phyloP scores from a whole-genome alignment of 2,113 vertebrate genomes.

The Pavo muticus region DNA sequence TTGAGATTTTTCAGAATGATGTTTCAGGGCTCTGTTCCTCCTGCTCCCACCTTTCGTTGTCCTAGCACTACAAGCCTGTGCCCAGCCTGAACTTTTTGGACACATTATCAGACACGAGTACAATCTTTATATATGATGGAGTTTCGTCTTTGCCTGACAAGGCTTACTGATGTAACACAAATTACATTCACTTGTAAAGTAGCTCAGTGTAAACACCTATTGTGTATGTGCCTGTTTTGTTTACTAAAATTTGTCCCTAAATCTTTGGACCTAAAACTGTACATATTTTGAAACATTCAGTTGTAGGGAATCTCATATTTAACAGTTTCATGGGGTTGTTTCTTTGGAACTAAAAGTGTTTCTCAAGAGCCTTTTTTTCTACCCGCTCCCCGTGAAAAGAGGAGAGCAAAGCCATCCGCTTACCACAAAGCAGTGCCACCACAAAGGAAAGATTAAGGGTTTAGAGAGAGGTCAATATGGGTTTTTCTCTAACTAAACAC shows the following conservation, averaged over 20 bases:
- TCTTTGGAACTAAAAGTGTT: conserved; percentile 87
- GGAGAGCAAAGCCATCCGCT: conserved; percentile 84
- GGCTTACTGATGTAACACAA: conserved; percentile 38
- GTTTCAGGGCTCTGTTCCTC: neutral
- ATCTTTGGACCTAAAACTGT: conserved; percentile 72
- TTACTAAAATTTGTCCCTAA: conserved; percentile 70
- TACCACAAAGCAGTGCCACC: conserved; percentile 87
- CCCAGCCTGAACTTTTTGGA: neutral
- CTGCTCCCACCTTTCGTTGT: neutral
- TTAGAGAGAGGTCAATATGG: conserved; percentile 89
- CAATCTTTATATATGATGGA: neutral
- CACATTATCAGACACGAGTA: neutral
- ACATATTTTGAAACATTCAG: conserved; percentile 77
- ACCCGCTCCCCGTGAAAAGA: conserved; percentile 80
- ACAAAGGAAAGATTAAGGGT: conserved; percentile 91
- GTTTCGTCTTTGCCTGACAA: neutral
- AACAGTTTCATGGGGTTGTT: conserved; percentile 86
- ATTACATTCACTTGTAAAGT: conserved; percentile 11
- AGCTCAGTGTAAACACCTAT: conserved; percentile 29
- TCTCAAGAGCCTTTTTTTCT: conserved; percentile 84
- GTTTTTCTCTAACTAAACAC: conserved; percentile 92
- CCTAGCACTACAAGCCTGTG: neutral
- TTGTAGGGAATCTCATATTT: conserved; percentile 82
- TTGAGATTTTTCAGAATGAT: neutral
- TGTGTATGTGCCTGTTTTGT: conserved; percentile 47